These are phyloP conservation scores for Malacoctenus gilli DNA, from an alignment of 2,797 vertebrate species.

Conservation along the genomic window DNA sequence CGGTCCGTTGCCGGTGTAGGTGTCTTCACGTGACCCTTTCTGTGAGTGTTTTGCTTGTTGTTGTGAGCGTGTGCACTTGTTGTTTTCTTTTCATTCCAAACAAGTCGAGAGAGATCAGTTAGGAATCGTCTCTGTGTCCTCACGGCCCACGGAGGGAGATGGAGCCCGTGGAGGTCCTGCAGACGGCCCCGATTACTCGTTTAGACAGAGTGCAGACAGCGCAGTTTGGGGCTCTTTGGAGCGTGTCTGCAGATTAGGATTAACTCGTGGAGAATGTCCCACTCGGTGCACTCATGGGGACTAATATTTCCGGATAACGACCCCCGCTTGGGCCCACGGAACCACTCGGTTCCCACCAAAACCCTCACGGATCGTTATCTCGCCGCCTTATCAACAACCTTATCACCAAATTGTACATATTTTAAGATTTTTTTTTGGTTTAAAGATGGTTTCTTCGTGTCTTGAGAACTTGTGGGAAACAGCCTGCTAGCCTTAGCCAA, in stretches of 20 bases:
- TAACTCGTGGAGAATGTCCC: slow-evolving; percentile 49
- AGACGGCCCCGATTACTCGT: slow-evolving; percentile 56
- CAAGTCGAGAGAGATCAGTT: too few relatives aligned
- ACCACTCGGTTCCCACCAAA: neutral
- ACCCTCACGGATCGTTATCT: too few relatives aligned
- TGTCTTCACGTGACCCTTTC: slow-evolving; percentile 5
- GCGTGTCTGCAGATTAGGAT: slow-evolving; percentile 74
- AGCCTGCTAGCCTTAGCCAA: too few relatives aligned
- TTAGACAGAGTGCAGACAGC: slow-evolving; percentile 57
- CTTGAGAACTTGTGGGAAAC: too few relatives aligned
- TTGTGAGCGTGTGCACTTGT: too few relatives aligned
- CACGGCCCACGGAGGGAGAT: slow-evolving; percentile 1
- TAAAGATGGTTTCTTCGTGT: too few relatives aligned
- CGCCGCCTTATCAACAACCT: too few relatives aligned
- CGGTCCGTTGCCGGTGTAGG: slow-evolving; percentile 17
- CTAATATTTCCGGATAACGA: slow-evolving; percentile 42
- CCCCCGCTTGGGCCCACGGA: slow-evolving; percentile 25
- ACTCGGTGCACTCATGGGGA: slow-evolving; percentile 29
- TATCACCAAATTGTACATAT: too few relatives aligned
- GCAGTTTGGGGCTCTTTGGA: slow-evolving; percentile 58
- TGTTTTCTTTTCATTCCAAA: too few relatives aligned
- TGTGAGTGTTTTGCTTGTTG: neutral
- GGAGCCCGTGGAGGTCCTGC: slow-evolving; percentile 28
- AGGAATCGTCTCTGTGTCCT: too few relatives aligned
- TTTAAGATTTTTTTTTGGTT: too few relatives aligned